phyloP scores from a whole-genome alignment of 2,113 vertebrate genomes.

The Equus przewalskii region DNA sequence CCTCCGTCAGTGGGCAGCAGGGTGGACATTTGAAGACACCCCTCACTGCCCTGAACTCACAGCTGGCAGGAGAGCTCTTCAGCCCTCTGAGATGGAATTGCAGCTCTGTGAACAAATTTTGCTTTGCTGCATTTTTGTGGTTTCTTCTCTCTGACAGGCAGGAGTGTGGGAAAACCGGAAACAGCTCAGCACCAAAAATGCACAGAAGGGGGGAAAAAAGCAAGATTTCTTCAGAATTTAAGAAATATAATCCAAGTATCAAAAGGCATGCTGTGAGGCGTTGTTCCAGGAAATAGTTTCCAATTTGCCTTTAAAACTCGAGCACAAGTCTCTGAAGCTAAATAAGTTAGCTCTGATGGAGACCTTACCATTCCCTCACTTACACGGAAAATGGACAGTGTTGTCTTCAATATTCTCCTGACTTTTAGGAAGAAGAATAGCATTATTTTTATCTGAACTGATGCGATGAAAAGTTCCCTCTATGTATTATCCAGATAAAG shows the following conservation, averaged over 20 bases:
- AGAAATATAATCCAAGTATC: conserved; percentile 88
- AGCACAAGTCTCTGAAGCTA: conserved; percentile 81
- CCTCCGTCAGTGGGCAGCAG: conserved; percentile 69
- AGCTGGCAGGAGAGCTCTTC: conserved; percentile 92
- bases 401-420: conserved; percentile 22
- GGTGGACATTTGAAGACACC: conserved; percentile 80
- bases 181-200: conserved; percentile 94
- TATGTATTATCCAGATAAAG: neutral
- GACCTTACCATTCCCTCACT: conserved; percentile 81
- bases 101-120: conserved; percentile 93
- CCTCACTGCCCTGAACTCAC: conserved; percentile 85
- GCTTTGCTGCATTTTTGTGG: conserved; percentile 96
- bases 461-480: neutral
- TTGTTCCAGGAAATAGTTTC: conserved; percentile 90
- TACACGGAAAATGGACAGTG: conserved; percentile 74
- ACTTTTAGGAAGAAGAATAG: conserved; percentile 40
- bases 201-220: conserved; percentile 90
- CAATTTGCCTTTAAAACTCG: conserved; percentile 87
- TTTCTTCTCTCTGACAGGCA: conserved; percentile 95
- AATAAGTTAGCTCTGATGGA: conserved; percentile 81
- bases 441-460: neutral
- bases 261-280: conserved; percentile 88
- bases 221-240: conserved; percentile 90
- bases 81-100: conserved; percentile 94
- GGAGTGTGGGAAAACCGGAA: conserved; percentile 99